Base-by-base conservation (phyloP, 2,888 invertebrate species). In the Cylloceria caligata region DNA sequence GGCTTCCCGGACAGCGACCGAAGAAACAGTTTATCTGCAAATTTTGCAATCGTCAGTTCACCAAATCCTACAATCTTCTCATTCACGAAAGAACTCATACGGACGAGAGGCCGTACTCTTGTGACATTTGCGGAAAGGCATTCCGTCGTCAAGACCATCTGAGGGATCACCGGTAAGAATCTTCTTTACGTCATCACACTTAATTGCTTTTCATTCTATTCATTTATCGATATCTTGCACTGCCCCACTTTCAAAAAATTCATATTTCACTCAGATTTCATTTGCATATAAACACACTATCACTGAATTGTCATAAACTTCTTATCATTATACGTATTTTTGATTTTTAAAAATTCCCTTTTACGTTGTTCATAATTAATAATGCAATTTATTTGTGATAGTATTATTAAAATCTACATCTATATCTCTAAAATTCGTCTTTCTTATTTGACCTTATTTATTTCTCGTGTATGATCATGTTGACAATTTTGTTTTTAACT, bases 1-100 rank as follows among this genome's bases (percentile, higher is more conserved):
- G 97, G 85, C 95, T 96, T 24, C 96, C 96, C 11, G 97, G 97
- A 27, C 94, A 96, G 85, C 94, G 99, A 83, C 98, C 98, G 13
- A 99, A 99, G 93, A 99, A 99, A 93, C 98, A 99, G 93, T 99
- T 99, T 93, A 99, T 99, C 91, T 99, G 99, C 94, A 98, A 98
- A 94, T 99, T 97, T 93, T 99, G 99, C 93, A 97, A 97, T 93
- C 95, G 99, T 11, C 98, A 99, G 91, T 99, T 99, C 93, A 99
- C 99, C 84, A 99, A 99, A 94, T 98, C 98, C 34, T 99, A 98
- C 94, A 99, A 99, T 93, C 94, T 99, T 90, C 94, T 99, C 87
- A 99, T 99, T 88, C 99, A 99, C 94, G 99, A 99, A 92, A 94
- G 98, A 90, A 99, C 99, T 1, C 99, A 99, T 93, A 99, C 99